These are phyloP conservation scores for Neoascia interrupta DNA, from an alignment of 2,888 invertebrate genomes.

Conservation along the genomic window DNA sequence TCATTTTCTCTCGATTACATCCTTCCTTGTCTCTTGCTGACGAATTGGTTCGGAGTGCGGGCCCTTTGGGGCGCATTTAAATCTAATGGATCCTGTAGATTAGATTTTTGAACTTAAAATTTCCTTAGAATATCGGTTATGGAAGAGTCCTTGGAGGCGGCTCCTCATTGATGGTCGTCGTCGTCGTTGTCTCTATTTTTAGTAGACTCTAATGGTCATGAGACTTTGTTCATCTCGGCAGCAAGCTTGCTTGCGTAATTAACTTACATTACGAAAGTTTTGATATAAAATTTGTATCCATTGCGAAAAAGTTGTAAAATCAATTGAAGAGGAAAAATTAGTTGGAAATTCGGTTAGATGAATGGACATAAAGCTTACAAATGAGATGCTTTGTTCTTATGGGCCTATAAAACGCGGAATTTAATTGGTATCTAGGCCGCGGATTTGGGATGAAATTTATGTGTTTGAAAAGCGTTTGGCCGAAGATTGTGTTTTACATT, in stretches of 20 bases:
- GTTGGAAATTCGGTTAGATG: slow-evolving; percentile 11
- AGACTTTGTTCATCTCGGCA: slow-evolving; percentile 32
- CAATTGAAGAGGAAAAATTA: slow-evolving; percentile 39
- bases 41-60: background rate
- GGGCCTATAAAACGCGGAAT: slow-evolving; percentile 32
- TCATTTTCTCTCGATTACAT: slow-evolving; percentile 35
- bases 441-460: slow-evolving; percentile 29
- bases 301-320: slow-evolving; percentile 42
- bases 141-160: too few species aligned
- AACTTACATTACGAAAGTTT: slow-evolving; percentile 45
- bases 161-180: too few species aligned
- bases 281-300: slow-evolving; percentile 31
- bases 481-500: slow-evolving; percentile 1
- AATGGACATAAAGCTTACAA: slow-evolving; percentile 16
- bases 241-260: slow-evolving; percentile 30
- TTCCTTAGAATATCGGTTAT: background rate
- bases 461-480: background rate
- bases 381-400: slow-evolving; percentile 35
- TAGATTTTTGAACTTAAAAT: slow-evolving; percentile 31
- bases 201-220: slow-evolving; percentile 14
- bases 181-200: background rate
- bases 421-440: slow-evolving; percentile 19
- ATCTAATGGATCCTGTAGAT: slow-evolving; percentile 30
- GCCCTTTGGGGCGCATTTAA: slow-evolving; percentile 20
- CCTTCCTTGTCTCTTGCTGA: background rate